Evolutionary conservation across 1,140 invertebrate genomes (phyloP).

Genomic region (Calliphora vicina): DNA sequence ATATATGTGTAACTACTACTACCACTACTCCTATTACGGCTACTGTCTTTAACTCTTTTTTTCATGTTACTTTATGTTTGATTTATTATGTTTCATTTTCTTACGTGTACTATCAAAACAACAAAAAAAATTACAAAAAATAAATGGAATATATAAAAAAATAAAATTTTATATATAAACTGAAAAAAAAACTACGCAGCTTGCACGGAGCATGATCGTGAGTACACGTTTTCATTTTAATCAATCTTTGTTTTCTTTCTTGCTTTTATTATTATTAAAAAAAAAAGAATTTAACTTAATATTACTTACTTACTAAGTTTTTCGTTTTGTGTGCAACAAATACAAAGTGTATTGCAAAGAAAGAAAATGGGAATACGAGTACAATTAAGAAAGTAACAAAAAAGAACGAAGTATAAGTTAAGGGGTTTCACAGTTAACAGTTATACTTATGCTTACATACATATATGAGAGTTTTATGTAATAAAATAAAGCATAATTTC

Average conservation of each 20-base stretch:
- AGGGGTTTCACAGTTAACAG: too few relatives aligned
- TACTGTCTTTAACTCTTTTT: neutral
- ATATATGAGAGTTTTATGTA: too few relatives aligned
- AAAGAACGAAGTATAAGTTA: too few relatives aligned
- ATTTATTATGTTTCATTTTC: constrained; percentile 23
- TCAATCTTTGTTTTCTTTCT: neutral
- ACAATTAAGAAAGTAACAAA: too few relatives aligned
- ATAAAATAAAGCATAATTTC: too few relatives aligned
- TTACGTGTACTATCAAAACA: constrained; percentile 23
- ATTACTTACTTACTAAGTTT: neutral
- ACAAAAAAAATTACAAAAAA: constrained; percentile 17
- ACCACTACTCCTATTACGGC: too few relatives aligned
- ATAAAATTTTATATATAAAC: constrained; percentile 26
- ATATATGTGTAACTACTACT: too few relatives aligned
- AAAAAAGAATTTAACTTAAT: neutral
- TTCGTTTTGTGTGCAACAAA: too few relatives aligned
- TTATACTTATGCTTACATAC: too few relatives aligned
- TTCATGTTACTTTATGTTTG: constrained; percentile 20
- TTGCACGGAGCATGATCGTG: constrained; percentile 85
- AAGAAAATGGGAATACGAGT: too few relatives aligned
- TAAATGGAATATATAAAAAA: constrained; percentile 22
- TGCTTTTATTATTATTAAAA: neutral
- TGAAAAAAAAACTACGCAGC: constrained; percentile 65
- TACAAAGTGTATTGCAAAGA: too few relatives aligned
- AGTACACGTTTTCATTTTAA: constrained; percentile 67